These are phyloP conservation scores for Alosa sapidissima DNA, from an alignment of 2,797 vertebrate genomes.

Conservation along the genomic window DNA sequence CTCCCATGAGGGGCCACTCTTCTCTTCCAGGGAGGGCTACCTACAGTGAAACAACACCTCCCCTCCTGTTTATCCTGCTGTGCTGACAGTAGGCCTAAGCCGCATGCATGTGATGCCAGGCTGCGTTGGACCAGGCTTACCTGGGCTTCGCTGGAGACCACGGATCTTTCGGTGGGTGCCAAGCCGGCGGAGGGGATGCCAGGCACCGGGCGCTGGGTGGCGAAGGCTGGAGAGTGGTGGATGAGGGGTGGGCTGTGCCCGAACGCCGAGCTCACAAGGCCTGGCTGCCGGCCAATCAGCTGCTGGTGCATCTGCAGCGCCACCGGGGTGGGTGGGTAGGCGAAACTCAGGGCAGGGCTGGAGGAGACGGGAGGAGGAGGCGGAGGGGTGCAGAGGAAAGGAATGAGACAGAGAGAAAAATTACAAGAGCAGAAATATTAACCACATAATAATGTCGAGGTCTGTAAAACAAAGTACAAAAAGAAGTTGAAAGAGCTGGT, in stretches of 20 bases:
- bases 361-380: conserved; percentile 34
- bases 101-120: background rate
- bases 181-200: conserved; percentile 87
- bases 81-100: conserved; percentile 9
- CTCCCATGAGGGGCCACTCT: conserved; percentile 44
- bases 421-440: background rate
- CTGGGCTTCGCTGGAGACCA: conserved; percentile 88
- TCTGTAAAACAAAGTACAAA: background rate
- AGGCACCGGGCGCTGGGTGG: conserved; percentile 88
- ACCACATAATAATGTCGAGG: background rate
- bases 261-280: conserved; percentile 89
- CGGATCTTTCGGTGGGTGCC: conserved; percentile 84
- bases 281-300: conserved; percentile 90
- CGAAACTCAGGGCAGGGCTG: conserved; percentile 91
- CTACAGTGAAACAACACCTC: conserved; percentile 30
- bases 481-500: background rate
- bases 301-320: conserved; percentile 96
- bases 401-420: conserved; percentile 33
- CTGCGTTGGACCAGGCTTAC: conserved; percentile 71
- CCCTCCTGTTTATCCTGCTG: conserved; percentile 20
- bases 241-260: conserved; percentile 96
- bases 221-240: conserved; percentile 91
- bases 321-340: conserved; percentile 93
- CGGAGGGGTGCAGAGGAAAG: conserved; percentile 13
- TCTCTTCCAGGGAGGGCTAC: conserved; percentile 48